phyloP scores from a whole-genome alignment of 2,797 vertebrate species.

The Varecia variegata region DNA sequence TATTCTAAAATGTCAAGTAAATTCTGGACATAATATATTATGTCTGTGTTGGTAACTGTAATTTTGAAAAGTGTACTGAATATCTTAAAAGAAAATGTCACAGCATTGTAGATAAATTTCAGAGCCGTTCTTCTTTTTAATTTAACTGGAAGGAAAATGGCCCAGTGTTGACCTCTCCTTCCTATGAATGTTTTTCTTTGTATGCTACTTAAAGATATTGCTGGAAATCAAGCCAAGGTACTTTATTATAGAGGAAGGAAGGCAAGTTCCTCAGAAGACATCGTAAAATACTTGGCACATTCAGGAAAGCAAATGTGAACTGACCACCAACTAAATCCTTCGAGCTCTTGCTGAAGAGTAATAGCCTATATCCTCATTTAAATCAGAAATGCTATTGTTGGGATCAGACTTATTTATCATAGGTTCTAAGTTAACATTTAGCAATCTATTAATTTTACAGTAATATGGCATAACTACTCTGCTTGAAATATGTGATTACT shows the following conservation, averaged over 20 bases:
- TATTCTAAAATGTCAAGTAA: conserved; percentile 54
- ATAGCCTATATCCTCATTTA: not conserved
- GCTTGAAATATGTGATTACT: not conserved
- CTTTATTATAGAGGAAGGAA: conserved; percentile 36
- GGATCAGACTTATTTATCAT: not conserved
- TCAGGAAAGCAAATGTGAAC: not conserved
- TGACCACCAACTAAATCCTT: not conserved
- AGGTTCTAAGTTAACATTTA: not conserved
- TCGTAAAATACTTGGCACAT: conserved; percentile 9
- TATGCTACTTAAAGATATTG: conserved; percentile 78
- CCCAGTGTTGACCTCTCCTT: conserved; percentile 67
- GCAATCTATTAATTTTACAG: not conserved
- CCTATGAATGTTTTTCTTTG: conserved; percentile 66
- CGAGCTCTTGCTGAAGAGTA: not conserved
- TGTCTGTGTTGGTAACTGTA: conserved; percentile 40
- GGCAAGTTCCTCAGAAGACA: conserved; percentile 21
- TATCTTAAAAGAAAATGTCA: conserved; percentile 67
- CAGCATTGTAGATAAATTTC: conserved; percentile 61
- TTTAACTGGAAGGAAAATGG: conserved; percentile 66
- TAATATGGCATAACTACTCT: not conserved
- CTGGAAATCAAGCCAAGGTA: conserved; percentile 53
- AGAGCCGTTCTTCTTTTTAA: conserved; percentile 56
- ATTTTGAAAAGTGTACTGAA: conserved; percentile 71
- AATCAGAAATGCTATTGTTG: not conserved
- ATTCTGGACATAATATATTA: conserved; percentile 36